Base-by-base conservation (phyloP, 1,140 invertebrate species). In the Venustaconcha ellipsiformis region DNA sequence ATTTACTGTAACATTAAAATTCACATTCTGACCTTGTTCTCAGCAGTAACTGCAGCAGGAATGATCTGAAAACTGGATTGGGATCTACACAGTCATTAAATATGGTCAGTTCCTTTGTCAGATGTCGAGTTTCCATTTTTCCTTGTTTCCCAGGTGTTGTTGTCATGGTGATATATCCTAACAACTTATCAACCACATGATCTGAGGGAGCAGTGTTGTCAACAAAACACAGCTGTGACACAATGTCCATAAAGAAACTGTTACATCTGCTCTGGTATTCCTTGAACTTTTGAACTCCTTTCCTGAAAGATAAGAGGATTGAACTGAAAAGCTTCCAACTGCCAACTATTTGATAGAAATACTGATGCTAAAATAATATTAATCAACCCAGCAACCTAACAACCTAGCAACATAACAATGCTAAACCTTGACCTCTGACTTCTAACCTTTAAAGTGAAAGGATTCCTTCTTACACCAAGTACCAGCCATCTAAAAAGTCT, bases 211-310 rank as follows among this genome's bases (percentile, higher is more conserved):
- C 73, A 8, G 23, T 64, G 57, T 81, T 72, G 11, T 79, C 80
- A 60, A 55, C 77, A 79, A 87, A 87, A 63, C 84, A 86, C 15
- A 86, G 76, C 65, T 81, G 72, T 2, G 84, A 82, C 18, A 87
- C 84, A 17, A 86, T 69, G 13, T 79, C 78, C 83, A 87, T 84
- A 67, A 85, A 83, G 73, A 86, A 86, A 13, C 62, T 74, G 72
- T 84, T 84, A 57, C 82, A 82, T 56, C 77, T 57, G 57, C 74
- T 65, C 67, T 82, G 78, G 55, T 72, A 73, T 12, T 70, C 57
- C 18, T 65, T 62, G 17, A 72, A 20, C 57, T 73, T 70, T 48
- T 30, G 48, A 17, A 59, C 30, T 57, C 17, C 48, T 37, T 62
- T 57, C 2, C 73, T 76, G n/a, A 67, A 76, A 76, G 37, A 6